A percentile compares a stretch with the other conserved stretches of the same genome.
Conservation (phyloP, 2,113 vertebrate species). For the Zosterops japonicus region DNA sequence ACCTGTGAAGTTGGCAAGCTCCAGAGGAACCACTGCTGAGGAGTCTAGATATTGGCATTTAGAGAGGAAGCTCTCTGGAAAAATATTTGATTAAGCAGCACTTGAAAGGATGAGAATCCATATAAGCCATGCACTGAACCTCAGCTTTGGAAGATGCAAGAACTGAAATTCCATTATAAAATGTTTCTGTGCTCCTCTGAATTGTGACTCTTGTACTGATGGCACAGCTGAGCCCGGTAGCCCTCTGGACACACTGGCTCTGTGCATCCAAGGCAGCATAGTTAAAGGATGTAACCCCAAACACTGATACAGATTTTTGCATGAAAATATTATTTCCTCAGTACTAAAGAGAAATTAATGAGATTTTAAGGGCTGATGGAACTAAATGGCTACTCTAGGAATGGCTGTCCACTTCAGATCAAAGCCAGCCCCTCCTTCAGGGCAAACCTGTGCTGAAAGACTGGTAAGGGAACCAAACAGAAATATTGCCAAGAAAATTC, state of each 20-base stretch:
- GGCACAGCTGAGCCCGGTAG: not conserved
- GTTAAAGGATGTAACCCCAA: not conserved
- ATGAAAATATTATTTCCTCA: not conserved
- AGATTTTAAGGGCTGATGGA: not conserved
- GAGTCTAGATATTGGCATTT: not conserved
- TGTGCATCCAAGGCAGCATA: not conserved
- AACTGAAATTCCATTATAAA: not conserved
- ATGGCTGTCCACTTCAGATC: not conserved
- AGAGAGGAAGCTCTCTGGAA: not conserved
- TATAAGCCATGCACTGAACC: not conserved
- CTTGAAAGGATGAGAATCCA: not conserved
- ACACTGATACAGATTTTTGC: not conserved
- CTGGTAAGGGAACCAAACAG: not conserved
- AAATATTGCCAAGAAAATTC: not conserved
- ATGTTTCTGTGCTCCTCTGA: not conserved
- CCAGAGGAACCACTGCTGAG: not conserved
- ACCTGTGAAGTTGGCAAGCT: not conserved
- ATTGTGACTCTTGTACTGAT: not conserved
- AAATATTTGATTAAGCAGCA: not conserved
- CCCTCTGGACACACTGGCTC: not conserved
- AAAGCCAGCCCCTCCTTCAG: not conserved
- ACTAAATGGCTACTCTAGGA: not conserved
- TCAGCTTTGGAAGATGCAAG: not conserved
- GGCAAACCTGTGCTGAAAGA: not conserved
- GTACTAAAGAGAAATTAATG: not conserved